Percentiles rank a stretch among this genome's conserved stretches.
phyloP scores from a whole-genome alignment of 2,888 invertebrate genomes.

The Folsomia manolachei region DNA sequence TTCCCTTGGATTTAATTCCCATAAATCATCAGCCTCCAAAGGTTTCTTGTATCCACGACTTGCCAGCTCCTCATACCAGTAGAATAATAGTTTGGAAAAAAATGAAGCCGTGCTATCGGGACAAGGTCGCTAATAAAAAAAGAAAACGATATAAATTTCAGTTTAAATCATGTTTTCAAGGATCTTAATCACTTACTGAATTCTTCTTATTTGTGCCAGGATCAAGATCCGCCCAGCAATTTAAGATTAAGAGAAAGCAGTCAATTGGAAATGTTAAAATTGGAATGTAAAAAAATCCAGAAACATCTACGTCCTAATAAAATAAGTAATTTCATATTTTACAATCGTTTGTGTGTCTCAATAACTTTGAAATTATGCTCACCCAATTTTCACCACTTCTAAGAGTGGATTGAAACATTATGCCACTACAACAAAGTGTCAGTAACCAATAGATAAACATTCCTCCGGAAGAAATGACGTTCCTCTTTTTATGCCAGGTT shows the following conservation, averaged over 20 bases:
- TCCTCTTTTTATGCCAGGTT: background rate
- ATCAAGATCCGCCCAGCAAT: constrained; percentile 73
- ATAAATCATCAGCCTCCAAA: constrained; percentile 58
- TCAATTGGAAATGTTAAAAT: background rate
- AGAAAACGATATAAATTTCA: too few species aligned
- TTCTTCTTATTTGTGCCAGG: constrained; percentile 31
- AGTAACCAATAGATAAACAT: constrained; percentile 89
- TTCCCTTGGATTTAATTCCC: constrained; percentile 58
- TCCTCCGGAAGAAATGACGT: constrained; percentile 72
- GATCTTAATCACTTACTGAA: background rate
- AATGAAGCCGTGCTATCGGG: constrained; percentile 58
- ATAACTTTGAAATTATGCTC: too few species aligned
- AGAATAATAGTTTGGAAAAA: constrained; percentile 57
- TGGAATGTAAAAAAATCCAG: background rate
- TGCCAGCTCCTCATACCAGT: constrained; percentile 59
- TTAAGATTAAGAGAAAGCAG: constrained; percentile 60
- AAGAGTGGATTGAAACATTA: background rate
- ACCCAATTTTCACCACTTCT: background rate
- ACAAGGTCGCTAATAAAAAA: constrained; percentile 52
- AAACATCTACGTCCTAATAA: background rate
- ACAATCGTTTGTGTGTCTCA: background rate
- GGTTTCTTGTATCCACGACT: constrained; percentile 58
- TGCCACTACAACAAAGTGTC: constrained; percentile 54
- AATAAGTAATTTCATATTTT: background rate
- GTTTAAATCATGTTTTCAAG: background rate